Evolutionary conservation across 2,113 vertebrate species (phyloP).

Genomic region (Seriola aureovittata): DNA sequence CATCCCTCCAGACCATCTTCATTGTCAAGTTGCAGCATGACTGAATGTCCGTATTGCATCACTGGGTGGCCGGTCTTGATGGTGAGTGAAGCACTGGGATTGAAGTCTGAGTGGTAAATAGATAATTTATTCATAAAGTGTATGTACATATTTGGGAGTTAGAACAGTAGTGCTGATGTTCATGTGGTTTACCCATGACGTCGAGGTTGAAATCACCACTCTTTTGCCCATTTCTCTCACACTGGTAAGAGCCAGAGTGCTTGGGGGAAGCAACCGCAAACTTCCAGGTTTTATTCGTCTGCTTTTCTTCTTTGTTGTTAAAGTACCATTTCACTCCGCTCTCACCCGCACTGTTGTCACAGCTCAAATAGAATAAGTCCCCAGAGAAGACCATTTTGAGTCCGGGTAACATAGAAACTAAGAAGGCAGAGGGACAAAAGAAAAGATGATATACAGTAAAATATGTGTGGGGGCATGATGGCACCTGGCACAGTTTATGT

Average conservation of each 20-base stretch:
- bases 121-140: neutral
- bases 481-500: no score
- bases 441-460: conserved; percentile 1
- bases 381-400: conserved; percentile 15
- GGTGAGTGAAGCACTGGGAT: conserved; percentile 30
- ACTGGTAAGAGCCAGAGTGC: neutral
- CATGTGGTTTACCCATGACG: neutral
- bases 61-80: conserved; percentile 45
- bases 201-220: accelerated
- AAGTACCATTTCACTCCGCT: conserved; percentile 25
- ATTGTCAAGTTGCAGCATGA: conserved; percentile 41
- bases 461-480: neutral
- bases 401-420: neutral
- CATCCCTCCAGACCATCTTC: conserved; percentile 22
- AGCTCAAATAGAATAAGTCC: conserved; percentile 50
- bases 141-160: neutral
- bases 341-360: accelerated
- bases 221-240: neutral
- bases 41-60: neutral
- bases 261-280: neutral
- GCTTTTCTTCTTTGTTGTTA: accelerated
- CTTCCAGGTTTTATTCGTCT: accelerated
- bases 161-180: neutral
- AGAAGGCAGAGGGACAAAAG: conserved; percentile 6
- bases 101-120: conserved; percentile 4